Evolutionary conservation across 2,888 invertebrate species (phyloP), one percentile per base, ranked within the genome.

Genomic region (Lucinisca nassula): DNA sequence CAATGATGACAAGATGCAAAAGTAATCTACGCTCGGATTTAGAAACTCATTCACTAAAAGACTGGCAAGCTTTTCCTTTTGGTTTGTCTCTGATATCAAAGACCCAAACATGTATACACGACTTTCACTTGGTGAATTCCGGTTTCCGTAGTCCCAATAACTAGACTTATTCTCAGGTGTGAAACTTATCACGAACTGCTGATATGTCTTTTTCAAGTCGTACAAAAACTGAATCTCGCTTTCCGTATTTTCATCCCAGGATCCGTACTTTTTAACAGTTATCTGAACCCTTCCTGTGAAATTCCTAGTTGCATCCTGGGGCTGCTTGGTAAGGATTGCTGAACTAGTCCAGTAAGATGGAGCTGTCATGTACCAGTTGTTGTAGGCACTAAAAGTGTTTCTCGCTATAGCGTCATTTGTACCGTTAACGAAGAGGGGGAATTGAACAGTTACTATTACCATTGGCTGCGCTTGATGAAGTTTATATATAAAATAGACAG

Each of bases 321-420:
- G 32, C 67, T 8, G 72, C 77, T 91, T 91, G 30, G 79, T 55
- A 2, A 85, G n/a, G 1, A 91, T 0, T 30, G 74, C 84, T 55
- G 91, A 92, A 0, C 92, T 91, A 2, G 90, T 91, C 88, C 89
- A 92, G 51, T 86, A 73, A 12, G 32, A 30, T 0, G 92, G 92
- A 6, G 67, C 75, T 27, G 76, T 61, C 12, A 90, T 24, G 1
- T 83, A 40, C 17, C 70, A 73, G 10, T 67, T 45, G 21, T 40
- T 78, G 0, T 72, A 14, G 37, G 84, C 82, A 14, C 32, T 32
- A 6, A 49, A 55, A 14, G 55, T 51, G 0, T 49, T 67, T 21
- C 67, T 67, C 35, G 79, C 75, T 17, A 27, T 61, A 0, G 83
- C 24, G 8, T 85, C 82, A 32, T 90, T 74, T 0, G 45, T 67